These are phyloP conservation scores for Cephalopachus bancanus DNA, from an alignment of 2,797 vertebrate genomes.

Conservation along the genomic window DNA sequence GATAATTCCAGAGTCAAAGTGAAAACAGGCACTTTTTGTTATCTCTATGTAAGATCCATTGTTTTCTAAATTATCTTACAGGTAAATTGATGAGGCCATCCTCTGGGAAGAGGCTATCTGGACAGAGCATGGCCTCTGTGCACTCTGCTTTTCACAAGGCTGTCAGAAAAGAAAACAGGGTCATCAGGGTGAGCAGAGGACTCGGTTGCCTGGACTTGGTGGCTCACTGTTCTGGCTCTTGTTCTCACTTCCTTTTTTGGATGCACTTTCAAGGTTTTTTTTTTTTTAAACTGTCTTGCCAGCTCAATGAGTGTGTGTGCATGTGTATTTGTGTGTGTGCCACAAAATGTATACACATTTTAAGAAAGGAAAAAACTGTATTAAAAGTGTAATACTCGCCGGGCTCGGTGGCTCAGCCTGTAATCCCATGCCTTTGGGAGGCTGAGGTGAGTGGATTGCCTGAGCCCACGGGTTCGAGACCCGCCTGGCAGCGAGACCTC, in stretches of 20 bases:
- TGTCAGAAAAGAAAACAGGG: background rate
- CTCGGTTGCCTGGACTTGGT: background rate
- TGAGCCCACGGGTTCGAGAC: no score
- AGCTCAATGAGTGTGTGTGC: background rate
- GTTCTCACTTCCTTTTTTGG: background rate
- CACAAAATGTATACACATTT: no score
- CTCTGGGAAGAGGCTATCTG: background rate
- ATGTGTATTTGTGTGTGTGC: background rate
- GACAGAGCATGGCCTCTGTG: background rate
- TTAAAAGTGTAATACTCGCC: no score
- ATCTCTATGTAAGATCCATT: background rate
- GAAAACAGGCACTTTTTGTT: background rate
- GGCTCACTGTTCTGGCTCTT: background rate
- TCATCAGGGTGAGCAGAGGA: background rate
- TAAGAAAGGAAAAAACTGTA: no score
- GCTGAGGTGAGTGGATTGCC: no score
- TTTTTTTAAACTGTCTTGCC: background rate
- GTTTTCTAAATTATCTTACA: background rate
- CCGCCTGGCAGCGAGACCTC: no score
- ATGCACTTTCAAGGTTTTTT: background rate
- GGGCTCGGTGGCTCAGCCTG: no score
- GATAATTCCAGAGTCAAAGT: background rate
- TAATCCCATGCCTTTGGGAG: no score
- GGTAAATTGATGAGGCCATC: background rate
- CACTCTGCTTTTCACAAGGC: background rate